A percentile compares a stretch with the other conserved stretches of the same genome.
phyloP scores from a whole-genome alignment of 2,113 vertebrate genomes.

The Hymenochirus boettgeri region DNA sequence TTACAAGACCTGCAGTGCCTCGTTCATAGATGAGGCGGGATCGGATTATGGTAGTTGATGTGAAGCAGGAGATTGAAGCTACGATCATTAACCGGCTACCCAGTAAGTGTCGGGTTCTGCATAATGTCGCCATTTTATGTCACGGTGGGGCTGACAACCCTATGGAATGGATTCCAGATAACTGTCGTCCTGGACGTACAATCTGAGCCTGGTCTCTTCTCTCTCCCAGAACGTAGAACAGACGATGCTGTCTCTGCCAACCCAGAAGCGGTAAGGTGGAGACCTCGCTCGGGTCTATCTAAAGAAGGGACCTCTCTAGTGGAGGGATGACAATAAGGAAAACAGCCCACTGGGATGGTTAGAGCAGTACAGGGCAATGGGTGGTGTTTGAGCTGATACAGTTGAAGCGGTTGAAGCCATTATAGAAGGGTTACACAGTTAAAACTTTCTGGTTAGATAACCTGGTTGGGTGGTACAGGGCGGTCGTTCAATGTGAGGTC shows the following conservation, averaged over 20 bases:
- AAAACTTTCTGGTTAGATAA: too few relatives aligned
- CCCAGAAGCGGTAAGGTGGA: slow-evolving; percentile 94
- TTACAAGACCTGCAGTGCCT: slow-evolving; percentile 97
- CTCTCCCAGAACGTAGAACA: slow-evolving; percentile 77
- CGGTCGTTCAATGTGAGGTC: too few relatives aligned
- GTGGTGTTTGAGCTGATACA: too few relatives aligned
- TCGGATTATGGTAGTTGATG: slow-evolving; percentile 94
- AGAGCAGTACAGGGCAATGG: too few relatives aligned
- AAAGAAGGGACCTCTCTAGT: slow-evolving; percentile 93
- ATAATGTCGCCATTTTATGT: too few relatives aligned
- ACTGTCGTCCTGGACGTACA: too few relatives aligned
- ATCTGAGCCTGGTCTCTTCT: too few relatives aligned
- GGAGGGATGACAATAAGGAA: slow-evolving; percentile 92
- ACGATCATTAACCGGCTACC: slow-evolving; percentile 96
- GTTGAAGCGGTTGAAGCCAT: too few relatives aligned
- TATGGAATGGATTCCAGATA: too few relatives aligned
- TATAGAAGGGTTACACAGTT: too few relatives aligned
- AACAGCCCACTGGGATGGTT: slow-evolving; percentile 91
- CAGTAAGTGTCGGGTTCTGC: slow-evolving; percentile 73
- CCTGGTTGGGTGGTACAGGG: too few relatives aligned
- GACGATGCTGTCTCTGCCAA: slow-evolving; percentile 97
- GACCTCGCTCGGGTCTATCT: slow-evolving; percentile 93
- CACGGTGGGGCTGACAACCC: too few relatives aligned
- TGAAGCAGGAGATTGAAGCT: slow-evolving; percentile 98
- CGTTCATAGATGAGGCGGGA: slow-evolving; percentile 96